Base-by-base conservation (phyloP, 2,797 vertebrate genomes). In the Spinus pinus region DNA sequence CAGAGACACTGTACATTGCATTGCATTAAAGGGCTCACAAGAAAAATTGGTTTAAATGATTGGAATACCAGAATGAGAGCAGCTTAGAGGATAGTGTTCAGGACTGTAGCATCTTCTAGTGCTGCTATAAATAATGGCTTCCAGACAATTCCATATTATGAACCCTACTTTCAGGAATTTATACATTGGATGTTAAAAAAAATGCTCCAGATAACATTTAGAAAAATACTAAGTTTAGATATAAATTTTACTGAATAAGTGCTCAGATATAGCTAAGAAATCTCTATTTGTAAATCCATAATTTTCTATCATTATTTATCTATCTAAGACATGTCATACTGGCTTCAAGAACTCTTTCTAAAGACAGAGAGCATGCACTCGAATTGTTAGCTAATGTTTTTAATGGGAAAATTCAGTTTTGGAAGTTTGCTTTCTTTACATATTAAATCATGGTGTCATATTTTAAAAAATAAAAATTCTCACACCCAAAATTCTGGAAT, bases 151-250 rank as follows among this genome's bases (percentile, higher is more conserved):
- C 49, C 28, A 2, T 81, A 62, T 86, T 94, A 88, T 77, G n/a
- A 93, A 91, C 12, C 5, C 27, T 81, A 65, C 91, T 91, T 96
- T 90, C 49, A 65, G 69, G 73, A 86, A 88, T 93, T 94, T 95
- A 88, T 91, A 74, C 90, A 27, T 3, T 37, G 9, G 19, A n/a
- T 27, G 6, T 82, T 22, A 19, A 66, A 85, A 70, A 86, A 85
- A 13, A 1, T 0, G 3, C 57, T 74, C 37, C 33, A 65, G 21
- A 15, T 86, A 78, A 78, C 30, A 37, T 60, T 71, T 35, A 42
- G 47, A 88, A 90, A 92, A 93, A 70, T 72, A 65, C 7, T 53
- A 64, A 37, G n/a, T 71, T 81, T 85, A 42, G 20, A 54, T 88
- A 70, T 17, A 62, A 92, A 79, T 72, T 79, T 72, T 84, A 49